These are phyloP conservation scores for Parnassius mnemosyne DNA, from an alignment of 2,888 invertebrate species.

Conservation along the genomic window DNA sequence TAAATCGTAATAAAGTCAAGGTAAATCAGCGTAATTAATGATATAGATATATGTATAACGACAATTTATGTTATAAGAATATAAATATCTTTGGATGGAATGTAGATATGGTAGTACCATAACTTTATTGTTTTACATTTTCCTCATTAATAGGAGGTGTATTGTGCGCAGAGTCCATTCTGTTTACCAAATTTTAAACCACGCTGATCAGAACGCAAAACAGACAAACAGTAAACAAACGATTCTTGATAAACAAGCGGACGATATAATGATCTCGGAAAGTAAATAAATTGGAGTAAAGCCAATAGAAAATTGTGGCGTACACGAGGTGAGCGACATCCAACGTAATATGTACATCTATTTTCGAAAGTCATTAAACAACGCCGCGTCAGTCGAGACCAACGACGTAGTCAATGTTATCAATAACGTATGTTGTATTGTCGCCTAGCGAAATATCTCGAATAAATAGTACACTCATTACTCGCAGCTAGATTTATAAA, in stretches of 20 bases:
- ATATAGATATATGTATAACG: too few relatives aligned
- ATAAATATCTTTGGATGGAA: too few relatives aligned
- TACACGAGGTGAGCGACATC: constrained; percentile 70
- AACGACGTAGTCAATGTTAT: constrained; percentile 25
- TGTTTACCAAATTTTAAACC: not conserved
- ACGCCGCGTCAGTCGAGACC: constrained; percentile 23
- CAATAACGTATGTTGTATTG: not conserved
- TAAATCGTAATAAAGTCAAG: too few relatives aligned
- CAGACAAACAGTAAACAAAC: constrained; percentile 44
- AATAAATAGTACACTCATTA: too few relatives aligned
- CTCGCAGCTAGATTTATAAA: too few relatives aligned
- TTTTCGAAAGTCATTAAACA: constrained; percentile 62
- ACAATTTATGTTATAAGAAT: too few relatives aligned
- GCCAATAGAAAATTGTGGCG: constrained; percentile 64
- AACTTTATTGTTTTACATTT: too few relatives aligned
- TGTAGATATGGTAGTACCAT: too few relatives aligned
- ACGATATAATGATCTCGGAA: constrained; percentile 31
- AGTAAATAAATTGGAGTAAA: constrained; percentile 53
- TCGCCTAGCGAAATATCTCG: too few relatives aligned
- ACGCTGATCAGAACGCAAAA: constrained; percentile 4
- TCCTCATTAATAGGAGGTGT: too few relatives aligned
- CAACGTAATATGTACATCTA: constrained; percentile 54
- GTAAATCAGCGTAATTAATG: too few relatives aligned
- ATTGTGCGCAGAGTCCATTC: too few relatives aligned
- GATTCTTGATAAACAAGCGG: constrained; percentile 38